Base-by-base conservation (phyloP, 2,113 vertebrate species). In the Dasyornis broadbenti region DNA sequence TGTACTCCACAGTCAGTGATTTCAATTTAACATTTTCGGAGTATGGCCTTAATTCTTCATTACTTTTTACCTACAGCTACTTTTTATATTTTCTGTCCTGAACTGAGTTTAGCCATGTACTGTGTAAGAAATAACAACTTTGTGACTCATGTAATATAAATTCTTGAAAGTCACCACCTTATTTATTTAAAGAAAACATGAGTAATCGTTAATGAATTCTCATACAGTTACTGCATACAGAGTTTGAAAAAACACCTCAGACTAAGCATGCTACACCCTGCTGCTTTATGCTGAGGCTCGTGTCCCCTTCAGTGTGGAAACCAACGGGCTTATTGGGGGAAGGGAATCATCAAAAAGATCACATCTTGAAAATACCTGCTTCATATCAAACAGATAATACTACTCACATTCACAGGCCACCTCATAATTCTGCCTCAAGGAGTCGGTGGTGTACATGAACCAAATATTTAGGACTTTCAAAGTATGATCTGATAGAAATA, bases 111-210 rank as follows among this genome's bases (percentile, higher is more conserved):
- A 73, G 86, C 54, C 52, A 61, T 39, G 56, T 53, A 53, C 40
- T 83, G 11, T 73, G 73, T 96, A 86, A 82, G 85, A 94, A 97
- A 95, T 88, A 88, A 95, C 64, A 93, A 84, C 89, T 92, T 85
- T 94, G 86, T 97, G 96, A 97, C 93, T 97, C 96, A 96, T 70
- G 73, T 91, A 94, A 94, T 73, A 85, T 80, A 93, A 96, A 94
- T 94, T 95, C 75, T 91, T 89, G 56, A 95, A 93, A 96, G 84
- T 64, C 78, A 79, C 79, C 87, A 90, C 92, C 76, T 96, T 96
- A 86, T 96, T 92, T 95, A 91, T 97, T 96, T 96, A 83, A 90
- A 82, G 95, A 95, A 69, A 96, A 86, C 71, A 94, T 96, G 96
- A 98, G 92, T 94, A 96, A 97, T 91, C 50, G 56, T 45, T 64